Base-by-base conservation (phyloP, 2,113 vertebrate genomes). In the Tachycineta bicolor region DNA sequence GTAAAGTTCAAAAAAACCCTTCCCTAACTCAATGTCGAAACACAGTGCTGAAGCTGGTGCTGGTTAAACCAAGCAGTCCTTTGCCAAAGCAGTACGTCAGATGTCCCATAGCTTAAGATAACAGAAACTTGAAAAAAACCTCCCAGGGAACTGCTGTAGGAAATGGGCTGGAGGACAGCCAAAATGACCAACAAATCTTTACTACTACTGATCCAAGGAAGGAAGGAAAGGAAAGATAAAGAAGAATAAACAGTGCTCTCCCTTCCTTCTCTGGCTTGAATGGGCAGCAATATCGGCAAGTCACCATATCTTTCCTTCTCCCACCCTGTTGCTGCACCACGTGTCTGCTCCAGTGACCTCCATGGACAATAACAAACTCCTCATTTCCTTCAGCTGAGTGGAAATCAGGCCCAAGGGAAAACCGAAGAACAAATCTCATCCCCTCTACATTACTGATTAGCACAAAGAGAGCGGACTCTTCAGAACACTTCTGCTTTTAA, bases 201-300 rank as follows among this genome's bases (percentile, higher is more conserved):
- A 82, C 29, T 60, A 63, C 34, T 69, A 44, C 28, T 58, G 73
- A 89, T 49, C 76, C 89, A 79, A 91, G 56, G 10, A 75, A 71
- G 81, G 81, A 95, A 91, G 87, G 74, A 93, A 87, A 79, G 58
- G 83, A 60, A 64, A 89, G 96, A 94, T 92, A 87, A 91, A 68
- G 76, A 34, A 88, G 76, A 87, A 89, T 56, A 91, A 95, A 94
- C 80, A 91, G 34, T 10, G 33, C 9, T 92, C 68, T 89, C 64
- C 63, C 83, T 90, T 83, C 80, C 47, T 88, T 77, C 71, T 90
- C 23, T 58, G 23, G n/a, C 29, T 39, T 28, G 39, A 74, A 67
- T 2, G 28, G 55, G 25, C 80, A 81, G 52, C 39, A 71, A 52
- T 10, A 39, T 34, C 62, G 18, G 2, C 46, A 64, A 10, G 68